Percentiles rank a stretch among this genome's conserved stretches.
phyloP scores from a whole-genome alignment of 2,888 invertebrate species.

The Invenusta paracnida region DNA sequence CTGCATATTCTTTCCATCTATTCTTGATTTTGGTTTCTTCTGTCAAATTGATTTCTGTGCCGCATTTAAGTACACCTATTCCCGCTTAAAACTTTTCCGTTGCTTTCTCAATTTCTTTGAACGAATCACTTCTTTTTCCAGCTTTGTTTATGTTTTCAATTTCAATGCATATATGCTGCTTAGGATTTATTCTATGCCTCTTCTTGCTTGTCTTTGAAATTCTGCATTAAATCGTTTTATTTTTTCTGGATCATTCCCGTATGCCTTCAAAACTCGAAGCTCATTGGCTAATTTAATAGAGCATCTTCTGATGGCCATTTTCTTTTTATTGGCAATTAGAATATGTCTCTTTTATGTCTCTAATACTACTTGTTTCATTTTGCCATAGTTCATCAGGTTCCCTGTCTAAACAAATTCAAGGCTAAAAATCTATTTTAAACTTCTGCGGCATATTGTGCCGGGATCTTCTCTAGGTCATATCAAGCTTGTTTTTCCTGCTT shows the following conservation, averaged over 20 bases:
- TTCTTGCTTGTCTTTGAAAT: background rate
- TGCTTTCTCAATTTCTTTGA: background rate
- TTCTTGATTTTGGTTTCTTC: background rate
- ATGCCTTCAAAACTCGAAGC: too few relatives aligned
- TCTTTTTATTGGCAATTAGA: background rate
- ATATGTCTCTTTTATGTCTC: too few relatives aligned
- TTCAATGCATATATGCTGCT: background rate
- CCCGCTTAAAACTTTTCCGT: background rate
- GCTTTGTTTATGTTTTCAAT: background rate
- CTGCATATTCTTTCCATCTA: too few relatives aligned
- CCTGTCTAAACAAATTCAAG: too few relatives aligned
- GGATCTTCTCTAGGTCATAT: too few relatives aligned
- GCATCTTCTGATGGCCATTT: background rate
- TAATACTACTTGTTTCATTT: too few relatives aligned
- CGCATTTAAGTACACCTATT: background rate
- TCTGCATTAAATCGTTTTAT: background rate
- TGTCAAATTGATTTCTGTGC: background rate
- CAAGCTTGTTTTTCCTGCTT: too few relatives aligned
- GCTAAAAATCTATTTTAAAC: too few relatives aligned
- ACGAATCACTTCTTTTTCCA: background rate
- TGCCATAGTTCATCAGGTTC: too few relatives aligned
- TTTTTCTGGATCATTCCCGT: background rate
- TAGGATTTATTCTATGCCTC: background rate
- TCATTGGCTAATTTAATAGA: background rate
- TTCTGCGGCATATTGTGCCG: too few relatives aligned